A percentile compares a stretch with the other conserved stretches of the same genome.
Evolutionary conservation across 2,113 vertebrate species (phyloP).

Genomic region (Benitochromis conjunctus): DNA sequence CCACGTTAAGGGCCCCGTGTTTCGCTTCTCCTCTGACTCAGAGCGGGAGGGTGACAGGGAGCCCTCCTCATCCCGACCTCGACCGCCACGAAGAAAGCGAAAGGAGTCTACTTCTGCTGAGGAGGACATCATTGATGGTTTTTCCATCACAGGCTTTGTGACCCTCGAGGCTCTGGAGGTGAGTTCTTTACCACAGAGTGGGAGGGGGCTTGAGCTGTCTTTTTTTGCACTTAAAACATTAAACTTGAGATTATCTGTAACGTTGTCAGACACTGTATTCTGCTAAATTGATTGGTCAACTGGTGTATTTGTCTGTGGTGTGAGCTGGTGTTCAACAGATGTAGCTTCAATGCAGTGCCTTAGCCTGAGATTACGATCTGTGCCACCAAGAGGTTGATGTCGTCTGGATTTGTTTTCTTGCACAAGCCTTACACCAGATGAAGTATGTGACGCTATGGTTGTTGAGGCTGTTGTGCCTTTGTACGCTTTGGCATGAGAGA

Average conservation of each 20-base stretch:
- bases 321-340: constrained; percentile 50
- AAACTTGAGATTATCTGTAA: background rate
- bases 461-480: constrained; percentile 23
- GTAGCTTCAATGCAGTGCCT: constrained; percentile 35
- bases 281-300: background rate
- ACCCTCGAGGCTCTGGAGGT: constrained; percentile 92
- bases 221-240: background rate
- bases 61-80: constrained; percentile 82
- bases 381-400: constrained; percentile 32
- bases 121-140: constrained; percentile 95
- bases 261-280: background rate
- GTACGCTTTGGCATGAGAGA: constrained; percentile 33
- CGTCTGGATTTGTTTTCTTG: constrained; percentile 37
- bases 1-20: constrained; percentile 66
- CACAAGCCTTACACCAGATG: constrained; percentile 25
- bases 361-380: constrained; percentile 49
- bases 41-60: constrained; percentile 83
- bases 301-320: constrained; percentile 31
- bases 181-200: constrained; percentile 36
- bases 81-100: constrained; percentile 87
- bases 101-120: constrained; percentile 88
- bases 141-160: constrained; percentile 89
- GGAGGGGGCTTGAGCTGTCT: background rate
- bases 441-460: constrained; percentile 16
- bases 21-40: constrained; percentile 86